Evolutionary conservation across 2,888 invertebrate genomes (phyloP), one percentile per base, ranked within the genome.

Genomic region (Brassicogethes aeneus): DNA sequence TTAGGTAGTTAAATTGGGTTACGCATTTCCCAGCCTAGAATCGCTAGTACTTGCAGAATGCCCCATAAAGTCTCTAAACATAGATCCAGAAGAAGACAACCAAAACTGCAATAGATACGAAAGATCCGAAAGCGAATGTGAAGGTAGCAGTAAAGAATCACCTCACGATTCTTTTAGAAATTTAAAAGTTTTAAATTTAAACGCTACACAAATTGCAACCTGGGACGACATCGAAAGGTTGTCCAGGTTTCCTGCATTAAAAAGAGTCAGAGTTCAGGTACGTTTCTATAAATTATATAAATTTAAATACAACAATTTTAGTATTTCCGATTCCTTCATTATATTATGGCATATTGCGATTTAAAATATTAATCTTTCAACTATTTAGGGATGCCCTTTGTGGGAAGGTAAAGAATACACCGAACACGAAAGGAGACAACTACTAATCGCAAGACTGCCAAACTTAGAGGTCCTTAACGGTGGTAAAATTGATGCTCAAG

Each of bases 191-290:
- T 73, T 90, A 42, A 92, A 91, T 68, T 73, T 94, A 47, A 92
- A 90, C 66, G 84, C 86, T 53, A 88, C 90, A 14, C 77, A 82
- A 37, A 69, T 95, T 36, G 75, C 81, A 36, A 82, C 85, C 29
- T 93, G 94, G 92, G 82, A 87, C 55, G 91, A 93, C 60, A 82
- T 95, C 44, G 93, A 94, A 60, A 77, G 84, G 53, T 73, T 95
- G 50, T 80, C 85, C 39, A 79, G 79, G 61, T 93, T 93, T 70
- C 90, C 88, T 1, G 76, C 79, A 7, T 73, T 96, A 41, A 80
- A 79, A 52, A 89, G 90, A 69, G 75, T 95, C 45, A 76, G 94
- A 58, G 81, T 94, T 47, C 84, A 84, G 70, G 85, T 85, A 50
- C n/a, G n/a, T n/a, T n/a, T n/a, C n/a, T n/a, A n/a, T n/a, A n/a